phyloP scores from a whole-genome alignment of 2,797 vertebrate genomes.

The Crenuchus spilurus region DNA sequence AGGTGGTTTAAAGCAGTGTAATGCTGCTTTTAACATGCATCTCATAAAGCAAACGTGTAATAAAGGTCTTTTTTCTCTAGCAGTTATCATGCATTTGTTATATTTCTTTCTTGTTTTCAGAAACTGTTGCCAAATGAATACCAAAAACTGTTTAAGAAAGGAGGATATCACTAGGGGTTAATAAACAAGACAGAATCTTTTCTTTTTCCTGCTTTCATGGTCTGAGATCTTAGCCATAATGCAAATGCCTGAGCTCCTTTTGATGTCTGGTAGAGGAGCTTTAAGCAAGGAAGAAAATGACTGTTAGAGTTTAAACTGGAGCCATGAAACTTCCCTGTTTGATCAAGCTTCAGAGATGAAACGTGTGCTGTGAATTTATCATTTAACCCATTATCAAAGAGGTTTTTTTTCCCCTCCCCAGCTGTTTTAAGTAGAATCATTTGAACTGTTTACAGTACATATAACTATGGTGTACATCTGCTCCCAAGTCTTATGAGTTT shows the following conservation, averaged over 20 bases:
- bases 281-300: constrained; percentile 61
- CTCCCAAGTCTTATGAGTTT: background rate
- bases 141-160: background rate
- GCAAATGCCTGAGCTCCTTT: constrained; percentile 78
- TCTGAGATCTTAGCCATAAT: constrained; percentile 78
- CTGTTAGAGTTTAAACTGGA: constrained; percentile 65
- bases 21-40: constrained; percentile 65
- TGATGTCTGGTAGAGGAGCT: constrained; percentile 75
- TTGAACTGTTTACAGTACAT: constrained; percentile 69
- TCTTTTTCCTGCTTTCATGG: constrained; percentile 73
- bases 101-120: constrained; percentile 5
- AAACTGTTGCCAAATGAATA: background rate
- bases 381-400: constrained; percentile 73
- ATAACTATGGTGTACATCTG: constrained; percentile 41
- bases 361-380: constrained; percentile 73
- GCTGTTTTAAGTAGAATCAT: constrained; percentile 68
- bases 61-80: constrained; percentile 68
- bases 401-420: constrained; percentile 71
- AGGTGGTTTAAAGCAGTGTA: background rate
- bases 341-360: constrained; percentile 75
- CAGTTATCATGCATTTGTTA: constrained; percentile 8
- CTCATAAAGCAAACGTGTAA: constrained; percentile 52
- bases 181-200: constrained; percentile 40
- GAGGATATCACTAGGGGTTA: constrained; percentile 14
- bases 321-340: constrained; percentile 70